Evolutionary conservation across 92 coral and sea anemone species (phyloP).

Genomic region (Heliopora coerulea): DNA sequence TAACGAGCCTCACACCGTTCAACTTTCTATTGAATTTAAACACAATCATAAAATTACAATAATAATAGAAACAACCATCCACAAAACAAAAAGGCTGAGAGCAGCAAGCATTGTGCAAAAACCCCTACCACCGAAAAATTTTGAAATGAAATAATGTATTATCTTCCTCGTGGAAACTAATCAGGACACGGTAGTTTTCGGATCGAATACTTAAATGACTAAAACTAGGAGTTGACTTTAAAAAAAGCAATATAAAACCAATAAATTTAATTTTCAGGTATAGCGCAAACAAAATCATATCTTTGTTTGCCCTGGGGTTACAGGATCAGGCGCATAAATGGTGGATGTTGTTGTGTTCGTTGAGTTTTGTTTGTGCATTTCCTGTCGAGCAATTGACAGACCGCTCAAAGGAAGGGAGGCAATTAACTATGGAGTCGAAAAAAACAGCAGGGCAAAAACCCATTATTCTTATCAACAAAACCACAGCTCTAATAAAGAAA

Average conservation of each 20-base stretch:
- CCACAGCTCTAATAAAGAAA: background rate
- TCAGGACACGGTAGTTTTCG: too few species aligned
- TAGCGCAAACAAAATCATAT: slow-evolving; percentile 11
- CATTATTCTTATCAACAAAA: slow-evolving; percentile 36
- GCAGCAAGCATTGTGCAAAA: too few species aligned
- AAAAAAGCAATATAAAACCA: slow-evolving; percentile 7
- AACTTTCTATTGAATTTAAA: slow-evolving; percentile 8
- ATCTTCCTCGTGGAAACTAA: too few species aligned
- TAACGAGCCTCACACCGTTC: slow-evolving; percentile 12
- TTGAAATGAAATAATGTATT: too few species aligned
- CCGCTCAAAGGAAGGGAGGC: slow-evolving; percentile 30
- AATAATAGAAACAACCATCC: slow-evolving; percentile 5
- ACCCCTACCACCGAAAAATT: too few species aligned
- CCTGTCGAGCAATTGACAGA: slow-evolving; percentile 28
- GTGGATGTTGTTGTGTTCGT: slow-evolving; percentile 27
- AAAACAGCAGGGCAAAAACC: slow-evolving; percentile 33
- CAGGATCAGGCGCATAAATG: slow-evolving; percentile 16
- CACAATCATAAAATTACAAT: slow-evolving; percentile 9
- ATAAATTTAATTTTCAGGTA: background rate
- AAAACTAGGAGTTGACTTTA: too few species aligned
- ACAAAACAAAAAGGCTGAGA: too few species aligned
- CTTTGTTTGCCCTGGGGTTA: slow-evolving; percentile 21
- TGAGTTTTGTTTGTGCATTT: slow-evolving; percentile 31
- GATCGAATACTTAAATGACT: too few species aligned
- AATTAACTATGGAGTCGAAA: background rate